phyloP scores from a whole-genome alignment of 2,113 vertebrate genomes.

The Pagrus major region DNA sequence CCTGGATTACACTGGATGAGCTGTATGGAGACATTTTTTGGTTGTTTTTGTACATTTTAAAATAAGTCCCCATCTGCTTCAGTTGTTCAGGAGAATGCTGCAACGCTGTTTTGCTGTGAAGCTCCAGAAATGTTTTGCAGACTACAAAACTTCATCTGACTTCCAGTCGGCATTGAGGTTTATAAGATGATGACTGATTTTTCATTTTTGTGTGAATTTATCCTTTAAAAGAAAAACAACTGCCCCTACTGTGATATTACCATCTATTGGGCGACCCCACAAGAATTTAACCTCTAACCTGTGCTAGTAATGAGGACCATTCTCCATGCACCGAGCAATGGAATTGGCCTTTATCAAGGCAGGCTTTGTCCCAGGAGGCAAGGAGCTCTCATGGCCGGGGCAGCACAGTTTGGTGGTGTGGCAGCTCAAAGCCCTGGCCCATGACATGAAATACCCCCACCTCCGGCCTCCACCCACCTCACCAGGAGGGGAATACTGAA shows the following conservation, averaged over 20 bases:
- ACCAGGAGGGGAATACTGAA: conserved; percentile 39
- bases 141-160: no score
- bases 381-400: conserved; percentile 42
- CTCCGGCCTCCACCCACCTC: conserved; percentile 8
- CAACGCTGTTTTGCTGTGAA: no score
- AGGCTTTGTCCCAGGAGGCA: conserved; percentile 67
- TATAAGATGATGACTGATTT: no score
- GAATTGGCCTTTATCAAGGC: conserved; percentile 62
- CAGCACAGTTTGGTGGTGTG: conserved; percentile 51
- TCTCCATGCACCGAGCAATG: conserved; percentile 37
- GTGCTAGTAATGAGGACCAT: conserved; percentile 50
- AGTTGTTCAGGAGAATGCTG: no score
- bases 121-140: no score
- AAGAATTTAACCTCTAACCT: conserved; percentile 61
- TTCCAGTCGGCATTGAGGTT: no score
- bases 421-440: conserved; percentile 49
- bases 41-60: no score
- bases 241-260: neutral
- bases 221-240: no score
- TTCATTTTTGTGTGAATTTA: no score
- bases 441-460: conserved; percentile 23
- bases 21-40: no score
- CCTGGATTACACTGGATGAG: no score
- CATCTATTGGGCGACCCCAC: conserved; percentile 18
- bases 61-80: no score